phyloP scores from a whole-genome alignment of 2,797 vertebrate species.

The Mus spretus region DNA sequence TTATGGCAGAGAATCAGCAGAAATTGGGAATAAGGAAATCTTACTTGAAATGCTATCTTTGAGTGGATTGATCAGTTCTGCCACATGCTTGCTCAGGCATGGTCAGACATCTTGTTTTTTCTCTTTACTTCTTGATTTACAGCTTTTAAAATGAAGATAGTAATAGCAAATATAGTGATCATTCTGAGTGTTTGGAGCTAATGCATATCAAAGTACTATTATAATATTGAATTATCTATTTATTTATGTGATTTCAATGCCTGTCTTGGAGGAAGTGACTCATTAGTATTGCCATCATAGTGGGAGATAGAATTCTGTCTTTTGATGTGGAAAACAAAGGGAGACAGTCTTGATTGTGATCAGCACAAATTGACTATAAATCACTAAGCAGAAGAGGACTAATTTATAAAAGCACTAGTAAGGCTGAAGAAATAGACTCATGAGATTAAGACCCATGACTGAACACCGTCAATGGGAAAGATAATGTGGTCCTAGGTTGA shows the following conservation, averaged over 20 bases:
- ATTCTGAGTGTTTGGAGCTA: background rate
- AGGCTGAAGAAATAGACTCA: background rate
- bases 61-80: background rate
- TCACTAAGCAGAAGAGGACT: background rate
- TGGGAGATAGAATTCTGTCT: background rate
- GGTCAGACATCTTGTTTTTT: background rate
- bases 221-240: background rate
- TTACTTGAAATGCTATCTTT: background rate
- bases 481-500: background rate
- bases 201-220: background rate
- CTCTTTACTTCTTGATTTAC: conserved; percentile 21
- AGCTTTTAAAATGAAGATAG: background rate
- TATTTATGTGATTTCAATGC: background rate
- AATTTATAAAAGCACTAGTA: background rate
- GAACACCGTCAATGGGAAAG: background rate
- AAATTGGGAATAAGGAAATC: background rate
- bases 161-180: background rate
- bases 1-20: background rate
- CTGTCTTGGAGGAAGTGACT: background rate
- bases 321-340: background rate
- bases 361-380: background rate
- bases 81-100: background rate
- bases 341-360: background rate
- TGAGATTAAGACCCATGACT: background rate
- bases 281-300: background rate